Evolutionary conservation across 2,888 invertebrate genomes (phyloP).

Genomic region (Chaitophorus viminalis): DNA sequence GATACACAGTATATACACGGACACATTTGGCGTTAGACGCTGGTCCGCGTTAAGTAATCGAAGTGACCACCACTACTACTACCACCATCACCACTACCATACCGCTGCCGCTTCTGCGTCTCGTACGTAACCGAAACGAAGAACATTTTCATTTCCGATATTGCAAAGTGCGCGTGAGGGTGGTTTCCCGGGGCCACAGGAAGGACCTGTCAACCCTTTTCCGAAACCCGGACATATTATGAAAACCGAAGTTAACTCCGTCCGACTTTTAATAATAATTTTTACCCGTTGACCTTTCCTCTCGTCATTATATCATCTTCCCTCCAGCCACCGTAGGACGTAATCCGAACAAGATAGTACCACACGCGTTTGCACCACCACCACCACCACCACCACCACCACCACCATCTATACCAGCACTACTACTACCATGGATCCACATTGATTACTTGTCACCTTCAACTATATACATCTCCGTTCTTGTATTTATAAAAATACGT

Average conservation of each 20-base stretch:
- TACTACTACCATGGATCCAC: not conserved
- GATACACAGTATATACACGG: not conserved
- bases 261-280: conserved; percentile 62
- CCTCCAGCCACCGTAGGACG: not conserved
- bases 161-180: conserved; percentile 38
- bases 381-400: no score
- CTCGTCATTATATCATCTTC: conserved; percentile 38
- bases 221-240: conserved; percentile 59
- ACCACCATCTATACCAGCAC: no score
- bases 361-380: not conserved
- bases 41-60: conserved; percentile 52
- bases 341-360: conserved; percentile 53
- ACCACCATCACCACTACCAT: not conserved
- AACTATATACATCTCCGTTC: conserved; percentile 19
- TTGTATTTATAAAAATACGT: not conserved
- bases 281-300: conserved; percentile 52
- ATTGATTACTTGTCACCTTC: conserved; percentile 62
- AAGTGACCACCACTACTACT: conserved; percentile 20
- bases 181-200: conserved; percentile 46
- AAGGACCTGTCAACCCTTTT: conserved; percentile 61
- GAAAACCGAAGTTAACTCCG: conserved; percentile 61
- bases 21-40: conserved; percentile 31
- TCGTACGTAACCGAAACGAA: conserved; percentile 20
- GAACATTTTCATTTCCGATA: conserved; percentile 60
- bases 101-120: not conserved